Evolutionary conservation across 2,888 invertebrate species (phyloP), one percentile per base, ranked within the genome.

Genomic region (Tetanocera ferruginea): DNA sequence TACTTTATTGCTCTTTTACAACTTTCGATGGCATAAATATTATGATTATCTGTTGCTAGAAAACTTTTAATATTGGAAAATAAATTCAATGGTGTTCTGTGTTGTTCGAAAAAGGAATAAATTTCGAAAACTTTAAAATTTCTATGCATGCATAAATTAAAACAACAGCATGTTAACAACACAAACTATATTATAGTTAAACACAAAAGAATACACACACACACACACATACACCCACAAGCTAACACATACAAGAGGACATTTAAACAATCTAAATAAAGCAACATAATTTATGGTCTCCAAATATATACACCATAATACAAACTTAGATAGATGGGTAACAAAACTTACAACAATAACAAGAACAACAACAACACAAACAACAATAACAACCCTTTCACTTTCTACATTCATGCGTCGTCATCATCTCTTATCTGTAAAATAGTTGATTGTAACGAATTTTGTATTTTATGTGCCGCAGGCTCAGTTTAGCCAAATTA

Each of bases 371-470:
- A 62, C 25, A 37, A 37, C 8, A 37, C 8, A n/a, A 25, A 28
- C 62, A 25, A 62, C 57, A 57, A 23, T 23, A 57, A n/a, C 6
- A 66, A 67, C 67, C 67, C 67, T 67, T 67, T 43, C 23, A 23
- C 43, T 23, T 43, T 43, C 66, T 23, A 23, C 66, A 34, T 23
- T 17, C 62, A 25, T 25, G 23, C 25, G 25, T 25, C 23, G 25
- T 25, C 62, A 25, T 28, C 62, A 55, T 19, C 55, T 52, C 28
- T 55, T 70, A 52, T 25, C 34, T 51, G 69, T 17, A 23, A 49
- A 51, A 51, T 49, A 49, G 69, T 69, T 69, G 69, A 51, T 51
- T 51, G 51, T 49, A 69, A 69, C 69, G 69, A 69, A 69, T 49
- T 49, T 69, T 25, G 49, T 49, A 51, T 69, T 43, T 69, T 69